These are phyloP conservation scores for Adelognathus sp. DNA, from an alignment of 2,888 invertebrate genomes.

Conservation along the genomic window DNA sequence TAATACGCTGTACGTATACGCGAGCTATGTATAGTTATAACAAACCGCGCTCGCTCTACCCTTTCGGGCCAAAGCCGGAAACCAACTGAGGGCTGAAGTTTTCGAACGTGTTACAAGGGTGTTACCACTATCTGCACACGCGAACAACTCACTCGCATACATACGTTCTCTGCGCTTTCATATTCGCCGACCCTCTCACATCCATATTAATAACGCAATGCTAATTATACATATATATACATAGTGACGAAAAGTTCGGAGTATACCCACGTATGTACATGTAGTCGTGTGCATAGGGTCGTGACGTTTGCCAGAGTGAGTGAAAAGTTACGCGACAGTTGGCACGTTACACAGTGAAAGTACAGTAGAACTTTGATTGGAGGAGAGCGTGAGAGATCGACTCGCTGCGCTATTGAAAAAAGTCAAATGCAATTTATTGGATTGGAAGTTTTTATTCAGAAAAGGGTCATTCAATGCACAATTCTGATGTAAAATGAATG, in stretches of 20 bases:
- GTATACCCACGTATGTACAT: conserved; percentile 4
- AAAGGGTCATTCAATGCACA: too few relatives aligned
- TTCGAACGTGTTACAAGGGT: conserved; percentile 53
- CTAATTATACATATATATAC: conserved; percentile 45
- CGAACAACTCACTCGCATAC: conserved; percentile 28
- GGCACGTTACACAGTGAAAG: conserved; percentile 5
- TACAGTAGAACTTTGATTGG: too few relatives aligned
- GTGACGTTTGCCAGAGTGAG: conserved; percentile 46
- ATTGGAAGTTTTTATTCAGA: too few relatives aligned
- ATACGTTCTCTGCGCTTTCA: conserved; percentile 17
- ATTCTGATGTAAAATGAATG: too few relatives aligned
- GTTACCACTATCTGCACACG: conserved; percentile 43
- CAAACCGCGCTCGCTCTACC: not conserved
- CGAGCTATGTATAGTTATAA: not conserved
- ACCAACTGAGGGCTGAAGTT: conserved; percentile 21
- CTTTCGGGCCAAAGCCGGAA: not conserved
- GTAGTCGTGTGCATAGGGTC: conserved; percentile 40
- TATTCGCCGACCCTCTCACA: conserved; percentile 23
- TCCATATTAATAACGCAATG: conserved; percentile 58
- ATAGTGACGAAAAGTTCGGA: too few relatives aligned
- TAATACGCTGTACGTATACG: conserved; percentile 24
- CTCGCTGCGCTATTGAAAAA: too few relatives aligned
- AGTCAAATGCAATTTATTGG: too few relatives aligned
- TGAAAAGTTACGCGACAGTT: conserved; percentile 60
- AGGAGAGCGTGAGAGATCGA: too few relatives aligned